Evolutionary conservation across 2,113 vertebrate species (phyloP).

Genomic region (Ammospiza nelsoni): DNA sequence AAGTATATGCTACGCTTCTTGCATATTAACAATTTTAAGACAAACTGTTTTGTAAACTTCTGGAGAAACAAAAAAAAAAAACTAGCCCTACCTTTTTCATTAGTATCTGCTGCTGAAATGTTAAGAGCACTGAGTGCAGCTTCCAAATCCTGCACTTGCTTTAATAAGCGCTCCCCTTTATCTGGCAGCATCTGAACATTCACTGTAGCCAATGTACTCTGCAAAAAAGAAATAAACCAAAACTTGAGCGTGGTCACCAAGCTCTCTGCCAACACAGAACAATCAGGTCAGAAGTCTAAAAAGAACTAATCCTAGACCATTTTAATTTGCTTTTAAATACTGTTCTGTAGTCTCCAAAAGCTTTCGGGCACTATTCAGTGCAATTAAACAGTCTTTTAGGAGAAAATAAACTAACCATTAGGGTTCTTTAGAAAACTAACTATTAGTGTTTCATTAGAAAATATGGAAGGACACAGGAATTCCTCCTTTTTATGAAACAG

Average conservation of each 20-base stretch:
- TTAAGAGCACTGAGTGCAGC: constrained; percentile 69
- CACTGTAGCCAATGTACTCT: constrained; percentile 79
- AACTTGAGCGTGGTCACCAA: background rate
- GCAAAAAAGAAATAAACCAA: constrained; percentile 4
- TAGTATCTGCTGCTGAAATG: constrained; percentile 22
- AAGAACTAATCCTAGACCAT: background rate
- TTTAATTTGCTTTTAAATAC: background rate
- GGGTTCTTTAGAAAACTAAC: background rate
- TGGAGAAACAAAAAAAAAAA: background rate
- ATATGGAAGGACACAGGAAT: background rate
- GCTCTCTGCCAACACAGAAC: background rate
- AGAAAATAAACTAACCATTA: background rate
- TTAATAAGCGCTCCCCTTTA: constrained; percentile 81
- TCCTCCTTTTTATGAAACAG: background rate
- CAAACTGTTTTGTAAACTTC: background rate
- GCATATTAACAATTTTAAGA: background rate
- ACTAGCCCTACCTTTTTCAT: constrained; percentile 49
- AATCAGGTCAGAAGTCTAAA: background rate
- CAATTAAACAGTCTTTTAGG: background rate
- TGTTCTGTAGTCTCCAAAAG: background rate
- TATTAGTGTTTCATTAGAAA: background rate
- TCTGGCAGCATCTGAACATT: constrained; percentile 83
- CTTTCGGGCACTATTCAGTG: background rate
- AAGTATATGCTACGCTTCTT: background rate
- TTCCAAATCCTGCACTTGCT: constrained; percentile 82